Evolutionary conservation across 2,113 vertebrate genomes (phyloP), one percentile per base, ranked within the genome.

Genomic region (Pelvicachromis taeniatus): DNA sequence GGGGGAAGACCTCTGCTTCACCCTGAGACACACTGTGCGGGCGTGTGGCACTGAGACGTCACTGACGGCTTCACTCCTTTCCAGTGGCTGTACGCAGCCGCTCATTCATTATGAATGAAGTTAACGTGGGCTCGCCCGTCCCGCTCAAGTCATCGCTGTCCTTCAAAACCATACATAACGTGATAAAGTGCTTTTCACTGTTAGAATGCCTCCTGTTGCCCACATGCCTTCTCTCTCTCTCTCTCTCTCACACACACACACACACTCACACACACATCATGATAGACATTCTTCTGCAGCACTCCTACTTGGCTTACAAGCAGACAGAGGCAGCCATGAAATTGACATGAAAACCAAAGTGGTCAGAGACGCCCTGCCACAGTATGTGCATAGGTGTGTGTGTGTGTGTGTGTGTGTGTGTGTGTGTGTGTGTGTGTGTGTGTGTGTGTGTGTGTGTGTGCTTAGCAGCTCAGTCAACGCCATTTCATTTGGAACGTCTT

Each of bases 151-250:
- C 61, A 81, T 70, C 63, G 61, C 48, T 23, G 80, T 89, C 73
- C 78, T 83, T 90, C 73, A 81, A 87, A 93, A 88, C 89, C 83
- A 63, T 88, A 87, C 91, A 93, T 88, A 93, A 94, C 94, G 93
- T 92, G 91, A 93, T 88, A 93, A 94, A 94, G 93, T 92, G 89
- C 92, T 92, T 94, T 92, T 92, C 87, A 85, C 82, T 94, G 91
- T 94, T 90, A 85, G 82, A 52, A 81, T 83, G 58, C 78, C 73
- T 56, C 65, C 52, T 29, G 88, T 87, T 82, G 42, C 83, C 54
- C 84, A 48, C 55, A 17, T 53, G 84, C 56, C 58, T 70, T 63
- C 63, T 65, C 53, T 3, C 8, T 40, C 81, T 63, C 85, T 31
- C 31, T 63, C 63, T 65, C 53, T 3, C 8, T 40, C 81, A 56